phyloP scores from a whole-genome alignment of 2,888 invertebrate genomes.

The Axea sp. region DNA sequence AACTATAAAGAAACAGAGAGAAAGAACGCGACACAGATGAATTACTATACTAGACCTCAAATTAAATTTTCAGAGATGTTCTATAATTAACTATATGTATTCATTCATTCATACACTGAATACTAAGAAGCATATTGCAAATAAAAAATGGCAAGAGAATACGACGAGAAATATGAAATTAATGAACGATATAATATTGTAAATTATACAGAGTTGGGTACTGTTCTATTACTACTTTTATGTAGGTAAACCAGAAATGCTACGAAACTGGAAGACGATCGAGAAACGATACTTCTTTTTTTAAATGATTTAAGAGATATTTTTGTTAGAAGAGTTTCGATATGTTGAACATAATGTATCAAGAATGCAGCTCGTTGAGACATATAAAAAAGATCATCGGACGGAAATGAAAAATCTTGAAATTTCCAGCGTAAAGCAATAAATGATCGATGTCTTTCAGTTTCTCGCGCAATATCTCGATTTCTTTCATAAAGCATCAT shows the following conservation, averaged over 20 bases:
- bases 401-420: slow-evolving; percentile 32
- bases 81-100: too few relatives aligned
- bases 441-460: slow-evolving; percentile 34
- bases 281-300: slow-evolving; percentile 11
- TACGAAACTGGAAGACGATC: slow-evolving; percentile 24
- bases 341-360: slow-evolving; percentile 6
- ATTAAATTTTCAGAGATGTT: too few relatives aligned
- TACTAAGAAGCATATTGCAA: too few relatives aligned
- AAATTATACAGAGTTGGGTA: slow-evolving; percentile 76
- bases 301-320: slow-evolving; percentile 24
- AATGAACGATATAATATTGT: slow-evolving; percentile 72
- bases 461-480: slow-evolving; percentile 5
- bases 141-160: slow-evolving; percentile 33
- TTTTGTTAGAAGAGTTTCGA: slow-evolving; percentile 14
- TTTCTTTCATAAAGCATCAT: slow-evolving; percentile 10
- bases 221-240: slow-evolving; percentile 69
- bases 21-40: slow-evolving; percentile 17
- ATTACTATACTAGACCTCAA: neutral
- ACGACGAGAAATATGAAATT: slow-evolving; percentile 2
- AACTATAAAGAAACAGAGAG: slow-evolving; percentile 22
- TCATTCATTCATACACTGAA: too few relatives aligned
- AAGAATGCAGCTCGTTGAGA: slow-evolving; percentile 9
- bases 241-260: slow-evolving; percentile 65
- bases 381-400: slow-evolving; percentile 17
- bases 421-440: slow-evolving; percentile 26